These are phyloP conservation scores for Crocallis elinguaria DNA, from an alignment of 2,888 invertebrate species.

Conservation along the genomic window DNA sequence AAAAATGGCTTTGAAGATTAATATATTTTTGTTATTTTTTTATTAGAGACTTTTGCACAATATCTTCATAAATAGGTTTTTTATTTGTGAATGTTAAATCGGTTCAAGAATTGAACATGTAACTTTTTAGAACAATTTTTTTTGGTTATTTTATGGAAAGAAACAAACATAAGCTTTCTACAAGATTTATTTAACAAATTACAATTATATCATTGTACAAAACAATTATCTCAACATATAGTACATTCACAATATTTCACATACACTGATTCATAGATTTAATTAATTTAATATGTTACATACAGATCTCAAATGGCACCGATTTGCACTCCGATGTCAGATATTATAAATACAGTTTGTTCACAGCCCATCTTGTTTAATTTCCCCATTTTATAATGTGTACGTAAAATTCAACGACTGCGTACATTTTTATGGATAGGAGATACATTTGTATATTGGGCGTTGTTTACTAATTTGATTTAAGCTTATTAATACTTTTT, in stretches of 20 bases:
- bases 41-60: not conserved
- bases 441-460: not conserved
- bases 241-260: not conserved
- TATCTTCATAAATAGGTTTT: not conserved
- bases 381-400: conserved; percentile 40
- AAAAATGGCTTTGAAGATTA: conserved; percentile 5
- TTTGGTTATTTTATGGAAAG: conserved; percentile 4
- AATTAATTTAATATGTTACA: conserved; percentile 19
- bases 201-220: conserved; percentile 37
- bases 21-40: conserved; percentile 35
- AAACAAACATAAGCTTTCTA: conserved; percentile 29
- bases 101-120: not conserved
- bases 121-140: not conserved
- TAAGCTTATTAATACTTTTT: conserved; percentile 19
- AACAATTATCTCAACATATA: conserved; percentile 4
- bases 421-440: not conserved
- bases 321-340: conserved; percentile 44
- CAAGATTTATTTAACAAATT: conserved; percentile 44
- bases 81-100: conserved; percentile 1
- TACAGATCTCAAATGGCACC: conserved; percentile 61
- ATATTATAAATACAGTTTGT: conserved; percentile 51
- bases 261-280: not conserved
- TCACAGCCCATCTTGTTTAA: conserved; percentile 65
- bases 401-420: conserved; percentile 2
- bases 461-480: not conserved